These are phyloP conservation scores for Microdon myrmicae DNA, from an alignment of 2,888 invertebrate genomes.

Conservation along the genomic window DNA sequence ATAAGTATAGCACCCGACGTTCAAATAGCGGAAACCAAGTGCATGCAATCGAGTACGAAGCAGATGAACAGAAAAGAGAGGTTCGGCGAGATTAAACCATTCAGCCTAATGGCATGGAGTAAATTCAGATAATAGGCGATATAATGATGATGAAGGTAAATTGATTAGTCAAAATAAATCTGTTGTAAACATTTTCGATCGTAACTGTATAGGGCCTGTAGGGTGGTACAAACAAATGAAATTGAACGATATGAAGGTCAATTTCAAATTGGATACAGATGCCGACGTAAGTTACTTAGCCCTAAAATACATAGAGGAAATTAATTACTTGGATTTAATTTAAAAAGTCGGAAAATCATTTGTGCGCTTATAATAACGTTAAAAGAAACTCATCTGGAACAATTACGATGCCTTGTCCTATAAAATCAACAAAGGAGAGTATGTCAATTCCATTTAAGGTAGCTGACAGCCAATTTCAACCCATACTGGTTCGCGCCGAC, in stretches of 20 bases:
- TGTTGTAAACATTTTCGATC: conserved; percentile 3
- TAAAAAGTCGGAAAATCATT: no score
- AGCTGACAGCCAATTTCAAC: no score
- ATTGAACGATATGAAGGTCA: conserved; percentile 8
- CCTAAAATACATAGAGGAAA: no score
- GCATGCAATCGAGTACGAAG: conserved; percentile 6
- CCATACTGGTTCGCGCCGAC: no score
- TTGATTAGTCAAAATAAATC: conserved; percentile 2
- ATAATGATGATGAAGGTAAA: conserved; percentile 19
- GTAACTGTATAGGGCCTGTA: conserved; percentile 14
- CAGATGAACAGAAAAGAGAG: conserved; percentile 1
- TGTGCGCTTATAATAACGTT: no score
- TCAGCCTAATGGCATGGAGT: neutral
- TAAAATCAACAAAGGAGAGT: no score
- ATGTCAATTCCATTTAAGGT: no score
- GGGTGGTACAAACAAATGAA: conserved; percentile 21
- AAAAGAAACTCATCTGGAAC: no score
- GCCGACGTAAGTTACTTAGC: no score
- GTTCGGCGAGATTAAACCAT: neutral
- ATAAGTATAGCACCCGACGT: conserved; percentile 9
- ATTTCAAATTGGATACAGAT: no score
- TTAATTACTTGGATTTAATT: no score
- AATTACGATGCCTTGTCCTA: no score
- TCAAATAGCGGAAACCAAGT: conserved; percentile 9
- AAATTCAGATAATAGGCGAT: conserved; percentile 11